Evolutionary conservation across 2,113 vertebrate species (phyloP).

Genomic region (Ancistrus triradiatus): DNA sequence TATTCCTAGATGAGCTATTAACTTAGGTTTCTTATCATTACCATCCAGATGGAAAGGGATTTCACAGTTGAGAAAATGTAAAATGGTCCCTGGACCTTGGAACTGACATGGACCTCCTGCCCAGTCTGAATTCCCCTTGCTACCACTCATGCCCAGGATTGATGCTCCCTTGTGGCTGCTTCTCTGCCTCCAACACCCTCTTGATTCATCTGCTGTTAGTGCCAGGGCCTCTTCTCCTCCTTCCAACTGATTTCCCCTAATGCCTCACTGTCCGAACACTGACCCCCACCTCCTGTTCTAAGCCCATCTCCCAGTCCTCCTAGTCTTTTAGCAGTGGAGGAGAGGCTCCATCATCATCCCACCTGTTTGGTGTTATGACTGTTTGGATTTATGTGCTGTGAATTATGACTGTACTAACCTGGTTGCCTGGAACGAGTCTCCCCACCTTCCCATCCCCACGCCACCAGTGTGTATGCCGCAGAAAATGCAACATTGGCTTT

Average conservation of each 20-base stretch:
- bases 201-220: conserved; percentile 44
- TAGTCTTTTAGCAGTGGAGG: conserved; percentile 6
- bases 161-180: conserved; percentile 30
- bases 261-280: conserved; percentile 35
- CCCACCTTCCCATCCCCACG: not conserved
- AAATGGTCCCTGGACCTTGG: too few species aligned
- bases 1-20: too few species aligned
- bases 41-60: too few species aligned
- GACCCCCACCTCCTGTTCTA: too few species aligned
- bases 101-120: conserved; percentile 2
- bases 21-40: too few species aligned
- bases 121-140: not conserved
- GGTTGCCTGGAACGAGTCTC: conserved; percentile 37
- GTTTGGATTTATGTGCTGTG: conserved; percentile 47
- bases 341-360: conserved; percentile 33
- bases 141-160: conserved; percentile 8
- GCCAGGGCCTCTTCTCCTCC: conserved; percentile 30
- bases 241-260: conserved; percentile 34
- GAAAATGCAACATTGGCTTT: conserved; percentile 43
- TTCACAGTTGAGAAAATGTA: too few species aligned
- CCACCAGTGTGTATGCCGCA: conserved; percentile 2
- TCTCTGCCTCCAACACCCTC: conserved; percentile 15
- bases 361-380: conserved; percentile 34
- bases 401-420: conserved; percentile 40
- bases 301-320: conserved; percentile 12